These are phyloP conservation scores for Diarsia rubi DNA, from an alignment of 2,888 invertebrate genomes.

Conservation along the genomic window DNA sequence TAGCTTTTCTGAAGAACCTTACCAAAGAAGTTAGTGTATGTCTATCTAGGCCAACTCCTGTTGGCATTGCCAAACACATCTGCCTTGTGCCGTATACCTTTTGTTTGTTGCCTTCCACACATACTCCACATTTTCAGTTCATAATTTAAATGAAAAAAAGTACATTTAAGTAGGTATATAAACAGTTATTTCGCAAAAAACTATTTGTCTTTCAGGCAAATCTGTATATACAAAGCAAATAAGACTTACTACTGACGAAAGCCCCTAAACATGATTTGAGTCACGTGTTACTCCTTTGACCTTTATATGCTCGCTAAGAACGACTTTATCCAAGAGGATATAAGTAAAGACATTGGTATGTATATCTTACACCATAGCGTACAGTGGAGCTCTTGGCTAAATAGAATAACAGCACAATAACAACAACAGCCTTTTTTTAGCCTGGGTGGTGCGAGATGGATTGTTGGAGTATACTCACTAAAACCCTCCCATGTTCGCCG, in stretches of 20 bases:
- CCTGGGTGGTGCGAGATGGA: no score
- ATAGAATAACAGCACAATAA: no score
- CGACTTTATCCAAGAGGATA: constrained; percentile 16
- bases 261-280: not conserved
- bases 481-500: no score
- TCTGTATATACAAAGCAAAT: constrained; percentile 18
- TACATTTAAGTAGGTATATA: not conserved
- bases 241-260: constrained; percentile 13
- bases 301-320: constrained; percentile 14
- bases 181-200: not conserved
- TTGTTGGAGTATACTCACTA: no score
- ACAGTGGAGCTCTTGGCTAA: not conserved
- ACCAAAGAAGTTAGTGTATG: no score
- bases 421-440: not conserved
- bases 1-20: no score
- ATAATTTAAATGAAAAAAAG: no score
- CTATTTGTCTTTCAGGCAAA: not conserved
- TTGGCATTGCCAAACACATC: no score
- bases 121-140: no score
- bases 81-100: no score
- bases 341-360: not conserved
- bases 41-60: no score
- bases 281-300: constrained; percentile 26
- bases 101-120: no score
- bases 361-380: not conserved